Conservation (phyloP, 2,113 vertebrate species). For the Strix uralensis region DNA sequence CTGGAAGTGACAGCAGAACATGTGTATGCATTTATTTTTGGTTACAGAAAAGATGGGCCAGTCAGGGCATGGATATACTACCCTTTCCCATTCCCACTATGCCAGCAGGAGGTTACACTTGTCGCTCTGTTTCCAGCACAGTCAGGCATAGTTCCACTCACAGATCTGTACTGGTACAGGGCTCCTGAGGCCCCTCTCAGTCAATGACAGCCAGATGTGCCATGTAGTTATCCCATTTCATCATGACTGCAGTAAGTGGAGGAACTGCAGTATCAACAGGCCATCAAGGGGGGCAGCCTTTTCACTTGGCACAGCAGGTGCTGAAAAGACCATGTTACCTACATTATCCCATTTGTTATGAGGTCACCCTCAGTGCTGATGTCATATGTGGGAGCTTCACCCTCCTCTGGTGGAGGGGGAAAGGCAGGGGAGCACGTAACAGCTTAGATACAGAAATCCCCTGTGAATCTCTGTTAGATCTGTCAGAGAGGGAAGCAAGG, state of each 20-base stretch:
- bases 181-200: background rate
- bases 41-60: background rate
- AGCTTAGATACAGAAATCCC: background rate
- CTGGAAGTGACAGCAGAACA: background rate
- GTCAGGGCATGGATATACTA: rapidly evolving
- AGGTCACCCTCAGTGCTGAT: background rate
- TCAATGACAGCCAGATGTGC: rapidly evolving
- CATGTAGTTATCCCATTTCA: background rate
- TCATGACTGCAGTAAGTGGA: background rate
- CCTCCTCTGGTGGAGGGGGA: background rate
- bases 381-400: background rate
- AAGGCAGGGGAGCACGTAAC: background rate
- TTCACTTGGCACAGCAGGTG: background rate
- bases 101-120: background rate
- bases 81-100: background rate
- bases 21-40: background rate
- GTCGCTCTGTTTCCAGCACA: background rate
- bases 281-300: background rate
- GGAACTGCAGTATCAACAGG: background rate
- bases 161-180: background rate
- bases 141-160: background rate
- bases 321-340: background rate
- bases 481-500: background rate
- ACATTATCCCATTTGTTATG: background rate
- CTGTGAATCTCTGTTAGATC: background rate